These are phyloP conservation scores for Coelinius sp. DNA, from an alignment of 2,888 invertebrate species.

Conservation along the genomic window DNA sequence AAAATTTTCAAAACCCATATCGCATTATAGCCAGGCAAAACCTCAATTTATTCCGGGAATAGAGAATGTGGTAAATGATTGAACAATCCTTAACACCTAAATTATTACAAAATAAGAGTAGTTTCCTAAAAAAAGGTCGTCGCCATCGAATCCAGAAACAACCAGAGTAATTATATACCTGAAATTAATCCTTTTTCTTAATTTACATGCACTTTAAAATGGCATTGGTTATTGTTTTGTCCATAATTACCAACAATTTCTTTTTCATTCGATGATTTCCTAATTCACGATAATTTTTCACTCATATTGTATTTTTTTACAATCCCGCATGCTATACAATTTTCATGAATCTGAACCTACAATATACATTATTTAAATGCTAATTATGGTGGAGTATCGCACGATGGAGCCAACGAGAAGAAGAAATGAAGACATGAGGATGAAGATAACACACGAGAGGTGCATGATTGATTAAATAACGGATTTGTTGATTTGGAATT, in stretches of 20 bases:
- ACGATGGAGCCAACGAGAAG: slow-evolving; percentile 37
- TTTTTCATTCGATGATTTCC: neutral
- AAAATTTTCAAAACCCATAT: slow-evolving; percentile 16
- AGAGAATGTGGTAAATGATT: neutral
- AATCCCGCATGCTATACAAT: neutral
- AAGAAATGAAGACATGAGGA: slow-evolving; percentile 16
- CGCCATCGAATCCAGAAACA: slow-evolving; percentile 57
- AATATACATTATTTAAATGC: slow-evolving; percentile 3
- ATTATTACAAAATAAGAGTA: slow-evolving; percentile 28
- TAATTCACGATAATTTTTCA: neutral
- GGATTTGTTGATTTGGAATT: slow-evolving; percentile 37
- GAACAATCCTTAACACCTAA: too few relatives aligned
- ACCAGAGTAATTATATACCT: slow-evolving; percentile 56
- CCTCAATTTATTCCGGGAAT: slow-evolving; percentile 5
- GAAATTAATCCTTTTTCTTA: slow-evolving; percentile 44
- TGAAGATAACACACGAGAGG: slow-evolving; percentile 34
- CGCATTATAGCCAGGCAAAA: slow-evolving; percentile 46
- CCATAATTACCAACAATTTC: neutral
- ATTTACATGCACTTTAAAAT: slow-evolving; percentile 15
- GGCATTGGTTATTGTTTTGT: neutral
- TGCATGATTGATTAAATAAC: slow-evolving; percentile 41
- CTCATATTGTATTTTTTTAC: neutral
- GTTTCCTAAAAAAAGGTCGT: slow-evolving; percentile 51
- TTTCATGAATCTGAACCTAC: neutral
- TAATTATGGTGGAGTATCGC: slow-evolving; percentile 48